Percentiles rank a stretch among this genome's conserved stretches.
Conservation (phyloP, 2,888 invertebrate species). For the Carcina quercana region DNA sequence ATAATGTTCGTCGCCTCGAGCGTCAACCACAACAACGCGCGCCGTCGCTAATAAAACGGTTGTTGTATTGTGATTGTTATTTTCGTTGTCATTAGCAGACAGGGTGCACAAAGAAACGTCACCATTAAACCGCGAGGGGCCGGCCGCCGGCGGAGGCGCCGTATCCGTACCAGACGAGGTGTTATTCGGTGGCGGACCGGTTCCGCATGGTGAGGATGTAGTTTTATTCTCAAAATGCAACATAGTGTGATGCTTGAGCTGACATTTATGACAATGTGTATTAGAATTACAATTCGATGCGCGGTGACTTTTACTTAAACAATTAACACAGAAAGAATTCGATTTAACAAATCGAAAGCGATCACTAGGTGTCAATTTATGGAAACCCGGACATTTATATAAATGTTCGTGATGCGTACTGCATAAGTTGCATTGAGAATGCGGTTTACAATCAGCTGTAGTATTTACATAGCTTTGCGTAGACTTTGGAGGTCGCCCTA, state of each 20-base stretch:
- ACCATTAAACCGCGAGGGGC: too few relatives aligned
- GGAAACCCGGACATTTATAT: slow-evolving; percentile 8
- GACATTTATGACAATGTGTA: slow-evolving; percentile 1
- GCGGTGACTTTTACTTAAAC: slow-evolving; percentile 7
- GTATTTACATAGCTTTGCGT: slow-evolving; percentile 7
- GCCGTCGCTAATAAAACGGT: too few relatives aligned
- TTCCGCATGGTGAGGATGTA: neutral
- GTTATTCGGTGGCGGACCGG: too few relatives aligned
- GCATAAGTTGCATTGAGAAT: slow-evolving; percentile 1
- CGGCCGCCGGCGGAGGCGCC: too few relatives aligned
- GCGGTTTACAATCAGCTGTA: neutral
- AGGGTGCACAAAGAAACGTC: too few relatives aligned
- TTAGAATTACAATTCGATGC: slow-evolving; percentile 5
- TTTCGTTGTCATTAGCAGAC: too few relatives aligned
- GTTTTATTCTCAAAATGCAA: slow-evolving; percentile 4
- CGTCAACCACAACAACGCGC: too few relatives aligned
- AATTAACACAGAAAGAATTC: slow-evolving; percentile 6
- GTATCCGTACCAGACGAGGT: too few relatives aligned
- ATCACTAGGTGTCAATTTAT: slow-evolving; percentile 5
- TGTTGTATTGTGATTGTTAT: too few relatives aligned
- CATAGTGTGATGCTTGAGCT: slow-evolving; percentile 3
- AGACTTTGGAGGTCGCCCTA: slow-evolving; percentile 1
- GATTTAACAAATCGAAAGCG: slow-evolving; percentile 7
- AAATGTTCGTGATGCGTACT: slow-evolving; percentile 7
- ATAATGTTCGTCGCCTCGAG: too few relatives aligned